Conservation (phyloP, 2,113 vertebrate species). For the Ceuthmochares aereus region DNA sequence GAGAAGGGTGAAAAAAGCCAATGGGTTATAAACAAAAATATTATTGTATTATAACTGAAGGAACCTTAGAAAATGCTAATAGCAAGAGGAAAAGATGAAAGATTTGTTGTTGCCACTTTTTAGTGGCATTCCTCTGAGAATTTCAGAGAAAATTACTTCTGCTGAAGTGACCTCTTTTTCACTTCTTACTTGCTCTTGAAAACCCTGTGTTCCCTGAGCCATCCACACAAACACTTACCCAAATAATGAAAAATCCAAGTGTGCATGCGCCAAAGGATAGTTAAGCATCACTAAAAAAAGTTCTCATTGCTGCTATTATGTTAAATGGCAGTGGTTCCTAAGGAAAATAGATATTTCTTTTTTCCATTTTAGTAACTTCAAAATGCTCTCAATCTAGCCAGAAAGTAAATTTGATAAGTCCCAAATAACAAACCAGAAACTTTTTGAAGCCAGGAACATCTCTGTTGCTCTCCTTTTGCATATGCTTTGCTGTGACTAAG, state of each 20-base stretch:
- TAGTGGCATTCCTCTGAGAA: neutral
- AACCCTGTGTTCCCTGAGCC: neutral
- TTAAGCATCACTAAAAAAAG: neutral
- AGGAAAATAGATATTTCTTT: neutral
- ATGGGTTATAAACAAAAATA: neutral
- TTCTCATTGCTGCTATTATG: neutral
- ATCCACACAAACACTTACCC: conserved; percentile 9
- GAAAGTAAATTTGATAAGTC: neutral
- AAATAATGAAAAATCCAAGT: conserved; percentile 45
- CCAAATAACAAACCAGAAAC: neutral
- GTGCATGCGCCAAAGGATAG: neutral
- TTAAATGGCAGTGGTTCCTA: neutral
- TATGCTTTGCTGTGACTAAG: neutral
- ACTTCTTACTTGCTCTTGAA: conserved; percentile 14
- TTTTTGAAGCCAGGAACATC: neutral
- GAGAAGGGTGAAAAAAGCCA: neutral
- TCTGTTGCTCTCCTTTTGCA: neutral
- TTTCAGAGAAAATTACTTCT: conserved; percentile 20
- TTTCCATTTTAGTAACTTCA: neutral
- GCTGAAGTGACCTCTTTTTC: conserved; percentile 29
- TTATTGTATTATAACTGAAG: neutral
- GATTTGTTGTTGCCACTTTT: neutral
- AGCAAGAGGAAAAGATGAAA: neutral
- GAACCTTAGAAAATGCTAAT: neutral
- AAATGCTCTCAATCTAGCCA: neutral